Evolutionary conservation across 1,140 invertebrate species (phyloP).

Genomic region (Drosophila tristis): DNA sequence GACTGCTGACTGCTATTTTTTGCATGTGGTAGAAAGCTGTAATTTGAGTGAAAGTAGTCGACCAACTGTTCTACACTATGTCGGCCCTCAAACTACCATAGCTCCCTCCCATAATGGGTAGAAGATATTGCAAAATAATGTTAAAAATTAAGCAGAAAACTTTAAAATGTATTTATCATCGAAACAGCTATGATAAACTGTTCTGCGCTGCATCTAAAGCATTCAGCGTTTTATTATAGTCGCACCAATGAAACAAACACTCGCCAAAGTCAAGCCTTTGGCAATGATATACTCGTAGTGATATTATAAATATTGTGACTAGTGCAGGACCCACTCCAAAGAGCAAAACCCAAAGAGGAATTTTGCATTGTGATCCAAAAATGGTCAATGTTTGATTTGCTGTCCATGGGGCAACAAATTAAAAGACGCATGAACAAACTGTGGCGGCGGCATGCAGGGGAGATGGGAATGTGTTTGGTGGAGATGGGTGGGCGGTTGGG

Average conservation of each 20-base stretch:
- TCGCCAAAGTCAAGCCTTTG: not conserved
- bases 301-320: constrained; percentile 18
- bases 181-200: too few species aligned
- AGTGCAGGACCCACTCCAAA: not conserved
- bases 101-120: too few species aligned
- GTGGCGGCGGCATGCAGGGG: constrained; percentile 1
- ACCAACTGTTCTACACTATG: too few species aligned
- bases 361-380: constrained; percentile 17
- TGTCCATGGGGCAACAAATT: constrained; percentile 34
- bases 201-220: too few species aligned
- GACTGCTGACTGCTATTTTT: too few species aligned
- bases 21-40: too few species aligned
- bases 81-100: too few species aligned
- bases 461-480: not conserved
- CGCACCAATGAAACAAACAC: not conserved
- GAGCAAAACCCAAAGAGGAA: constrained; percentile 2
- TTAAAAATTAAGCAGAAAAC: too few species aligned
- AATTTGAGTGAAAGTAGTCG: too few species aligned
- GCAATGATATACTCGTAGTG: constrained; percentile 3
- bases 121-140: too few species aligned
- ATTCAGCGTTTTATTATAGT: not conserved
- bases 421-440: constrained; percentile 56
- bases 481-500: not conserved
- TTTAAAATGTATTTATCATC: too few species aligned
- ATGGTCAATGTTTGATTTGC: constrained; percentile 40